Conservation (phyloP, 2,797 vertebrate species). For the Distichodus sexfasciatus region DNA sequence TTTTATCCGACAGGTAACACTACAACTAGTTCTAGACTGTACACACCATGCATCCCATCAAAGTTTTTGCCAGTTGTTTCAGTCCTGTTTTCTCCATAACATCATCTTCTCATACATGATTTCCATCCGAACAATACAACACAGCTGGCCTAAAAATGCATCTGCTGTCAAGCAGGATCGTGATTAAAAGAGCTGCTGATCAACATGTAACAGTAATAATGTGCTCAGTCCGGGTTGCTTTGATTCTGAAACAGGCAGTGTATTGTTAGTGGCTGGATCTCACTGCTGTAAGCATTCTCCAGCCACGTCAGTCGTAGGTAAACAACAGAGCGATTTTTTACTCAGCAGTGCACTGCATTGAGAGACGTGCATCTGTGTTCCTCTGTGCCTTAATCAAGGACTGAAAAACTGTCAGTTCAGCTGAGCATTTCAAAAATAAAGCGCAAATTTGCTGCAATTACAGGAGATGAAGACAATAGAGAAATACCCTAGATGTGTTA, state of each 20-base stretch:
- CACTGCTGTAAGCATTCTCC: background rate
- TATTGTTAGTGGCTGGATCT: background rate
- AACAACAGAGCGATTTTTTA: constrained; percentile 30
- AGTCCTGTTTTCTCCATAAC: background rate
- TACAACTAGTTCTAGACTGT: constrained; percentile 12
- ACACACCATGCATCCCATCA: no score
- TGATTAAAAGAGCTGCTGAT: background rate
- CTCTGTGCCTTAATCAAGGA: constrained; percentile 9
- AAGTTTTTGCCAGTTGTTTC: no score
- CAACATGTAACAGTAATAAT: background rate
- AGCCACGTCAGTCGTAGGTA: constrained; percentile 18
- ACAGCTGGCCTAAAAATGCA: background rate
- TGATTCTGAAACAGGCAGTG: background rate
- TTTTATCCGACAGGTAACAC: no score
- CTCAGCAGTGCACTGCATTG: constrained; percentile 11
- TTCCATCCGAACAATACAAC: background rate
- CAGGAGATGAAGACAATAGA: background rate
- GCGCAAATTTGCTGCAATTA: no score
- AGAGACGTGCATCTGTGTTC: constrained; percentile 13
- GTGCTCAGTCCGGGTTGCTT: background rate
- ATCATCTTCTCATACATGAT: background rate
- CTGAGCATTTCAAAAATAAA: no score
- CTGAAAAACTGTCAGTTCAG: background rate
- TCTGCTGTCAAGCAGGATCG: background rate
- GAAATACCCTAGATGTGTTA: background rate